These are phyloP conservation scores for Anthoscopus minutus DNA, from an alignment of 2,113 vertebrate species.

Conservation along the genomic window DNA sequence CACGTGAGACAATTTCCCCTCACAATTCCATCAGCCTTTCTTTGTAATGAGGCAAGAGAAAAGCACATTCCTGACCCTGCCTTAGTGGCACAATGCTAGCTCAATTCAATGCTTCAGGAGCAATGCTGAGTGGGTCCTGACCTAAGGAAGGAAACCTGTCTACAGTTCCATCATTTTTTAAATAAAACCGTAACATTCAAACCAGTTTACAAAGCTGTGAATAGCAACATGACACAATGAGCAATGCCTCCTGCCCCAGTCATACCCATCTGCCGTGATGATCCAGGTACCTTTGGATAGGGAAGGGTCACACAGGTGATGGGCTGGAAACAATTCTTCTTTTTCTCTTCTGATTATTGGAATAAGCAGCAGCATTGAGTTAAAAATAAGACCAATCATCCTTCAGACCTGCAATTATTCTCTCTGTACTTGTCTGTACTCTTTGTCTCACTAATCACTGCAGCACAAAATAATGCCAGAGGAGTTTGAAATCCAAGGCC, in stretches of 20 bases:
- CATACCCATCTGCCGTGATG: not conserved
- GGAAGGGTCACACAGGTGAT: not conserved
- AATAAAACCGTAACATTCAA: not conserved
- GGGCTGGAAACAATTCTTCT: not conserved
- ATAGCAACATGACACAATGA: rapidly evolving
- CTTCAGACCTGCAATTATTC: not conserved
- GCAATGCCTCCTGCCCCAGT: not conserved
- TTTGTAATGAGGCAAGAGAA: not conserved
- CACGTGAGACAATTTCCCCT: not conserved
- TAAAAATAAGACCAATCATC: not conserved
- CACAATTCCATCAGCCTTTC: not conserved
- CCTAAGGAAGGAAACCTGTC: not conserved
- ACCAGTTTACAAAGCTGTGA: not conserved
- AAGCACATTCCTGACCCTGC: not conserved
- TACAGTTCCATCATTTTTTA: not conserved
- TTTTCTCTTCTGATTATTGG: not conserved
- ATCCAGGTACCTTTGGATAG: not conserved
- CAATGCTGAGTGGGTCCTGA: not conserved
- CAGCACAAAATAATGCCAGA: not conserved
- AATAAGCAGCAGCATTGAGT: not conserved
- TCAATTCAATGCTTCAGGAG: rapidly evolving
- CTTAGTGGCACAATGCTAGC: not conserved
- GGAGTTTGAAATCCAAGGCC: not conserved
- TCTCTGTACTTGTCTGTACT: not conserved
- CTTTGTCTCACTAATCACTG: not conserved